Conservation (phyloP, 2,113 vertebrate genomes). For the Cynocephalus volans region DNA sequence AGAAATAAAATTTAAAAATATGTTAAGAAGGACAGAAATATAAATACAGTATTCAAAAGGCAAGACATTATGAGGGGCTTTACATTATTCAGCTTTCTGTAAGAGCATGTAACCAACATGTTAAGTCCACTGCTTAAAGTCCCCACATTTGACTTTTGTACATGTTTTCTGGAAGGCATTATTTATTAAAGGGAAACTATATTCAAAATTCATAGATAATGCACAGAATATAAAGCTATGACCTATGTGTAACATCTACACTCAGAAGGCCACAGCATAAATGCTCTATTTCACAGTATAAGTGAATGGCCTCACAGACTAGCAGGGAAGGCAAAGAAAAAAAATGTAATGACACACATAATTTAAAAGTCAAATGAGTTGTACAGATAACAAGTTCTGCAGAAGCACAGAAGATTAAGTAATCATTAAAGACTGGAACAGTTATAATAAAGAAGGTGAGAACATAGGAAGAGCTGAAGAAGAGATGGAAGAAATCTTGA, state of each 20-base stretch:
- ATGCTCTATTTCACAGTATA: not conserved
- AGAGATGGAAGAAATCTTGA: not conserved
- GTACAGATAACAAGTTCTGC: not conserved
- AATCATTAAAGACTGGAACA: not conserved
- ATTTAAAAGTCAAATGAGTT: slow-evolving; percentile 49
- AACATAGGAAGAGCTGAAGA: not conserved
- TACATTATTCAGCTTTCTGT: not conserved
- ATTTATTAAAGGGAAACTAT: not conserved
- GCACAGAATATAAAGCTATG: not conserved
- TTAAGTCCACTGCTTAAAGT: not conserved
- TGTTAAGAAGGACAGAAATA: not conserved
- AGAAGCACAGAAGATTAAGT: not conserved
- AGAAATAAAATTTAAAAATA: slow-evolving; percentile 5
- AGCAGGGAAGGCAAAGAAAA: slow-evolving; percentile 10
- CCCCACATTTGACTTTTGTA: not conserved
- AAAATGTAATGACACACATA: not conserved
- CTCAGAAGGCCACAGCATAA: not conserved
- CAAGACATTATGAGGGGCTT: not conserved
- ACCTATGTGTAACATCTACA: not conserved
- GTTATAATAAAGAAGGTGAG: not conserved
- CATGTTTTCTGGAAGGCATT: slow-evolving; percentile 1
- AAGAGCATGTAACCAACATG: slow-evolving; percentile 8
- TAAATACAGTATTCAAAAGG: slow-evolving; percentile 6
- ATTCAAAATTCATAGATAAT: slow-evolving; percentile 7
- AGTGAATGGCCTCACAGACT: not conserved